Evolutionary conservation across 2,888 invertebrate genomes (phyloP), one percentile per base, ranked within the genome.

Genomic region (Pseudococcus jackbeardsleyi): DNA sequence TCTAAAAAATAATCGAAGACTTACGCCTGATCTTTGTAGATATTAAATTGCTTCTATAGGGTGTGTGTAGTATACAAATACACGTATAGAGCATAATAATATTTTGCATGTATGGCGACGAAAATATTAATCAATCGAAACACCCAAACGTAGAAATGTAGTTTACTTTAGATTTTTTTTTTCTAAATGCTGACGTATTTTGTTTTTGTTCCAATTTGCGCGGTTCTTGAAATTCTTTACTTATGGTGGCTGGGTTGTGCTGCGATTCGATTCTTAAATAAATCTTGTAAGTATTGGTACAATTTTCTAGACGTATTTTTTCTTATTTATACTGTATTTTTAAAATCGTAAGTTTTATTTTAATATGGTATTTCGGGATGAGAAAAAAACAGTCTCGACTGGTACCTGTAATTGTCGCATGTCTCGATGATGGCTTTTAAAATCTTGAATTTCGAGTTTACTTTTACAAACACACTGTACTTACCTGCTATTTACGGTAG

Each of bases 221-320:
- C 46, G 59, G 84, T 84, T 84, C 88, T 88, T 84, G 59, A 17
- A 84, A 88, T 42, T 84, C 88, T 88, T 54, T 87, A 72, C 39
- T 84, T 84, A 33, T 88, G 88, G 88, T 88, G 88, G 82, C 88
- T 88, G 88, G 84, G 84, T 88, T 88, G 84, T 19, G 84, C 64
- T 59, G 54, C 85, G n/a, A 85, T 64, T 84, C 42, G 19, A 77
- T 48, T 86, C 48, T 54, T 68, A 33, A 87, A 87, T 33, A 64
- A 46, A 46, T 48, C 46, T 87, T 87, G 87, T 87, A 87, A 87
- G 87, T 87, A 87, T 87, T 64, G 46, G 19, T n/a, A 72, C 15
- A 79, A 42, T 42, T 79, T 79, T 42, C 79, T 19, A 79, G n/a
- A 42, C n/a, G 79, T 42, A 26, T 42, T 59, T 59, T 50, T 59